Percentiles rank a stretch among this genome's conserved stretches.
phyloP scores from a whole-genome alignment of 2,888 invertebrate species.

The Cataglyphis rosenhaueri region DNA sequence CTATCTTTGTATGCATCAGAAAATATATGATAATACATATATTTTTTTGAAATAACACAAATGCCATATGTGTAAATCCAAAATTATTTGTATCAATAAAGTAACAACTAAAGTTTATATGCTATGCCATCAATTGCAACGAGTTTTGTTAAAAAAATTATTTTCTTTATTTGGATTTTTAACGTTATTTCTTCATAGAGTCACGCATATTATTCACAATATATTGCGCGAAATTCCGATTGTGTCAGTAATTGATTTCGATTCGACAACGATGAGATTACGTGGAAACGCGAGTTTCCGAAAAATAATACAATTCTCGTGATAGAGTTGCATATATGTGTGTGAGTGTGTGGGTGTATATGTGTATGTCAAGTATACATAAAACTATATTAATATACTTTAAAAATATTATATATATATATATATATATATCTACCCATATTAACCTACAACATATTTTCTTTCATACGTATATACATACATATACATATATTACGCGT shows the following conservation, averaged over 20 bases:
- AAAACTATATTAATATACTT: constrained; percentile 70
- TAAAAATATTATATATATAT: constrained; percentile 73
- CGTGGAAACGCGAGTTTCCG: constrained; percentile 19
- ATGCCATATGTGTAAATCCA: not conserved
- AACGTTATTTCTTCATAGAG: constrained; percentile 36
- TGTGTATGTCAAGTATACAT: constrained; percentile 52
- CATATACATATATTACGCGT: constrained; percentile 60
- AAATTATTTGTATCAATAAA: constrained; percentile 4
- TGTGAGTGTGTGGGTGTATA: not conserved
- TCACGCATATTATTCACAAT: constrained; percentile 42
- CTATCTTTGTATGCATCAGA: not conserved
- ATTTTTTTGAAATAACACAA: not conserved
- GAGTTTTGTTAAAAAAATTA: constrained; percentile 52
- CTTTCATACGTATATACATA: constrained; percentile 72
- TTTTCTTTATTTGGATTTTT: constrained; percentile 46
- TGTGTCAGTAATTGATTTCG: constrained; percentile 38
- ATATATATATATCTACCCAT: constrained; percentile 73
- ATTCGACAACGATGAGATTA: constrained; percentile 47
- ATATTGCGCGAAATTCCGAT: constrained; percentile 35
- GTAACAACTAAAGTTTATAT: constrained; percentile 8
- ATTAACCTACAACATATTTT: constrained; percentile 76
- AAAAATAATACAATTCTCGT: constrained; percentile 56
- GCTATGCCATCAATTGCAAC: constrained; percentile 25
- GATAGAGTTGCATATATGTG: constrained; percentile 34
- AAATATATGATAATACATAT: constrained; percentile 5